A percentile compares a stretch with the other conserved stretches of the same genome.
Conservation (phyloP, 2,797 vertebrate species). For the Botia kubotai region DNA sequence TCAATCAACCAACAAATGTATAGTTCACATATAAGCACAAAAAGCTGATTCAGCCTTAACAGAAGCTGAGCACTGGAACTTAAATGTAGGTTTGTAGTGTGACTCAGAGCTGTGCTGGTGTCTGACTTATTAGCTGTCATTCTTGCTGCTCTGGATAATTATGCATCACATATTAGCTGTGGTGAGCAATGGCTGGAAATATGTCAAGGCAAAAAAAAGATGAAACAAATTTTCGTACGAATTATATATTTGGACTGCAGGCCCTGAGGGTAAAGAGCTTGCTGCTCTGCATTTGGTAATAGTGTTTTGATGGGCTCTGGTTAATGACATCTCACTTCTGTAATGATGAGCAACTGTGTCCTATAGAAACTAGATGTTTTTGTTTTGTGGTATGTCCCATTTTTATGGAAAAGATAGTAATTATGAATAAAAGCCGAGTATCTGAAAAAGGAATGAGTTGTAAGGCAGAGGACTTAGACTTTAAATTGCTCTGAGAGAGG, state of each 20-base stretch:
- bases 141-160: constrained; percentile 42
- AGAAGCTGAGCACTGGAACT: constrained; percentile 10
- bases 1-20: neutral
- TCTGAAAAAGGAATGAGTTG: constrained; percentile 1
- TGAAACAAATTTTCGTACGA: constrained; percentile 28
- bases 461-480: constrained; percentile 66
- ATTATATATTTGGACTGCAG: constrained; percentile 37
- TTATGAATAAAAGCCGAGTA: too few species aligned
- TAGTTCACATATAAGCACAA: neutral
- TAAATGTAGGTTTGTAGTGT: constrained; percentile 39
- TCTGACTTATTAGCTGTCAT: constrained; percentile 41
- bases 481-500: constrained; percentile 58
- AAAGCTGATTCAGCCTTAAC: neutral
- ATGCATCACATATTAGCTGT: constrained; percentile 42
- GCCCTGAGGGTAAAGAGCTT: constrained; percentile 33
- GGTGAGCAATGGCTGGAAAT: constrained; percentile 34
- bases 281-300: constrained; percentile 31
- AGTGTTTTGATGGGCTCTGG: constrained; percentile 51
- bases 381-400: too few species aligned
- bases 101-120: constrained; percentile 29
- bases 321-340: constrained; percentile 52
- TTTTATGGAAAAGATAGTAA: too few species aligned
- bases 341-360: constrained; percentile 52
- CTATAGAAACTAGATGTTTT: too few species aligned
- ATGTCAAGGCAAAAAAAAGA: constrained; percentile 21